Base-by-base conservation (phyloP, 1,140 invertebrate species). In the Macrobrachium nipponense region DNA sequence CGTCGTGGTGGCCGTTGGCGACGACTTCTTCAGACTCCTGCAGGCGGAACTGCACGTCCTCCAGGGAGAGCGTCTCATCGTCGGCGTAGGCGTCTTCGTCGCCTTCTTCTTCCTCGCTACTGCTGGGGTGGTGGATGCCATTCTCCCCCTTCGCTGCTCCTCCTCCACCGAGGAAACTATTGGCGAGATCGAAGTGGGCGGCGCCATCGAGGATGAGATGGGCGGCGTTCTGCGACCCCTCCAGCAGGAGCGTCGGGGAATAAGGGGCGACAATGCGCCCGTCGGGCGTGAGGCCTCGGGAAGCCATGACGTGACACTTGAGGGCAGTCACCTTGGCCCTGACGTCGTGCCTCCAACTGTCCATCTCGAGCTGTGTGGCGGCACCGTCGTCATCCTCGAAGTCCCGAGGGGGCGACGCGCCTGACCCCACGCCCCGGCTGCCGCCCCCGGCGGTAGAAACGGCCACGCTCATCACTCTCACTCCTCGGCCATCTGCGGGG, bases 341-440 rank as follows among this genome's bases (percentile, higher is more conserved):
- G 58, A 88, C 76, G 18, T 80, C 80, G 18, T 84, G 68, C 43
- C 84, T 81, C 88, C 88, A 88, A 43, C 81, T 81, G 17, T 87
- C 81, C 61, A 84, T n/a, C 18, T 80, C 72, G 27, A 36, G 27
- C 27, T 36, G 27, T 14, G 62, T 10, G 92, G 84, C 95, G 7
- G 18, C 5, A 36, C 44, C 43, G 36, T 70, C 43, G 62, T 80
- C 79, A 18, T 80, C 79, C 64, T 80, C 27, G 62, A 62, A 17
- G 12, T 17, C 68, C 20, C 23, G 43, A 23, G 68, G 68, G 23
- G 68, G 43, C 2, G 23, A 23, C 15, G 68, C n/a, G 20, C 17
- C 78, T 36, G 20, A 43, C 51, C 78, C 78, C 23, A 15, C 73
- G 15, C 73, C 59, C 51, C 6, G 7, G 58, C 79, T 43, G 14